phyloP scores from a whole-genome alignment of 2,113 vertebrate genomes.

The Chloroceryle aenea region DNA sequence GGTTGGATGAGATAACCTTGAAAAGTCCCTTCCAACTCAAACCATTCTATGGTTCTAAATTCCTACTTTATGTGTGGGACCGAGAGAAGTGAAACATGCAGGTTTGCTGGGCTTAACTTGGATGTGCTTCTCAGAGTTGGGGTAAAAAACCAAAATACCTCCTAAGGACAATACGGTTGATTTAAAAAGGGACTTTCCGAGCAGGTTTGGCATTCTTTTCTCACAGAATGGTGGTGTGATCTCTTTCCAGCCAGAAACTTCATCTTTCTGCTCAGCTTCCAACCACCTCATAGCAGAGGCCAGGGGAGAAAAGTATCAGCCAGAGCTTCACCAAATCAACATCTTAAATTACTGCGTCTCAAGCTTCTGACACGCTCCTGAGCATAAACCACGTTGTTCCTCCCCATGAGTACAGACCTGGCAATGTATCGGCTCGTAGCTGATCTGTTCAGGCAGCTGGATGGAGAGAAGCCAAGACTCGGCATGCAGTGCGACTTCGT shows the following conservation, averaged over 20 bases:
- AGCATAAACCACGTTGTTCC: rapidly evolving
- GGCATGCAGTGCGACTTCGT: conserved; percentile 20
- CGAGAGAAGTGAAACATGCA: neutral
- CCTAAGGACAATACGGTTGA: neutral
- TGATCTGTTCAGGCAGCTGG: conserved; percentile 27
- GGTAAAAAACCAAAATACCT: neutral
- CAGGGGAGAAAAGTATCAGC: neutral
- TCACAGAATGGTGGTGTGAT: neutral
- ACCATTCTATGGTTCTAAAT: neutral
- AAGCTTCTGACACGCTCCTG: neutral
- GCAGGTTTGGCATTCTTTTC: neutral
- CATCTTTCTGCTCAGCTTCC: neutral
- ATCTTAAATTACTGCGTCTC: neutral
- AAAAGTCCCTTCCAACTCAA: neutral
- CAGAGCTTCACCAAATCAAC: neutral
- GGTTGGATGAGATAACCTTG: neutral
- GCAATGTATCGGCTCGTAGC: conserved; percentile 84
- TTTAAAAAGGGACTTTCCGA: neutral
- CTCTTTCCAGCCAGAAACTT: neutral
- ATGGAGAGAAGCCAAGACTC: conserved; percentile 9
- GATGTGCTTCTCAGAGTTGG: neutral
- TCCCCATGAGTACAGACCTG: conserved; percentile 74
- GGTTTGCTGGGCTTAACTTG: neutral
- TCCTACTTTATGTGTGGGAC: neutral
- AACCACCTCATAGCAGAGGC: rapidly evolving